phyloP scores from a whole-genome alignment of 2,888 invertebrate species.

The Phaonia tiefii region DNA sequence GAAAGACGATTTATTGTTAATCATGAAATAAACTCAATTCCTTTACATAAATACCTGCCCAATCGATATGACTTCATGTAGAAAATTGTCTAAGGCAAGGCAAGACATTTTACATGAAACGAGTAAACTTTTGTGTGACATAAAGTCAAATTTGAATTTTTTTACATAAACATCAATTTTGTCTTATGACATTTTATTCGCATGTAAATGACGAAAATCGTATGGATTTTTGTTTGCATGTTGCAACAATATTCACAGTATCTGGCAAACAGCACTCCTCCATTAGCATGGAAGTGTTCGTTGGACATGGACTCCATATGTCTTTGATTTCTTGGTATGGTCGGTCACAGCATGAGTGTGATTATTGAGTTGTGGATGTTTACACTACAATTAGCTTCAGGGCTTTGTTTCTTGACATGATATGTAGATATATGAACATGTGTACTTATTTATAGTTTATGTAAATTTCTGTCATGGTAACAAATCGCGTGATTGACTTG shows the following conservation, averaged over 20 bases:
- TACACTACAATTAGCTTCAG: slow-evolving; percentile 5
- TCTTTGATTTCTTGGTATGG: not conserved
- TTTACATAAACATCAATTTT: slow-evolving; percentile 1
- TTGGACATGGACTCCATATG: too few relatives aligned
- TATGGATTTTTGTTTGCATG: not conserved
- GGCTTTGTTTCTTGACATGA: slow-evolving; percentile 5
- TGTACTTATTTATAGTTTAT: too few relatives aligned
- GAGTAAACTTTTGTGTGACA: slow-evolving; percentile 8
- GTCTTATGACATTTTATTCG: slow-evolving; percentile 4
- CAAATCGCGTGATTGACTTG: not conserved
- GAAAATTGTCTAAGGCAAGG: slow-evolving; percentile 40
- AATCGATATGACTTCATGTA: slow-evolving; percentile 52
- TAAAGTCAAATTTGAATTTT: not conserved
- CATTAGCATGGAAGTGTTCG: not conserved
- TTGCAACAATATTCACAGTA: not conserved
- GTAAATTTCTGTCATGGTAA: not conserved
- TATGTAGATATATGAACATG: not conserved
- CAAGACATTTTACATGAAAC: slow-evolving; percentile 39
- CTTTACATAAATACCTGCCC: slow-evolving; percentile 18
- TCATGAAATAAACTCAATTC: slow-evolving; percentile 70
- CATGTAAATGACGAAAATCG: not conserved
- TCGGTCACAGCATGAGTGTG: slow-evolving; percentile 12
- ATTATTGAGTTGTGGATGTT: slow-evolving; percentile 1
- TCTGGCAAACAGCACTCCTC: not conserved
- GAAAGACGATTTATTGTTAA: slow-evolving; percentile 76